These are phyloP conservation scores for Drosophila kambysellisi DNA, from an alignment of 2,888 invertebrate genomes.

Conservation along the genomic window DNA sequence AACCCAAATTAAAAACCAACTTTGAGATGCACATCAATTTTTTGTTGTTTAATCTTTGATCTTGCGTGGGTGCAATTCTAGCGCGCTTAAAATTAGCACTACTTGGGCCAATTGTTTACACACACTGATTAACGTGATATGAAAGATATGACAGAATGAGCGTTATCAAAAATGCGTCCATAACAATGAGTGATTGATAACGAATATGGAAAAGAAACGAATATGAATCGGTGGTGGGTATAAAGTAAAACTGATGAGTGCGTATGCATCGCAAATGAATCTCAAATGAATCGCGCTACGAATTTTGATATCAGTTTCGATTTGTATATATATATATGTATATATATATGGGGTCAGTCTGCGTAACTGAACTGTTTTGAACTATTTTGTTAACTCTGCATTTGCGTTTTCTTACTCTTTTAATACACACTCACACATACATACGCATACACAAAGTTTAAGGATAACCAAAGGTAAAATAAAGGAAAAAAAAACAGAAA, in stretches of 20 bases:
- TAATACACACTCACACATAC: slow-evolving; percentile 42
- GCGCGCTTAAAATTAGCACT: slow-evolving; percentile 62
- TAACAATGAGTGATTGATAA: slow-evolving; percentile 17
- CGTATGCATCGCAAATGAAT: slow-evolving; percentile 26
- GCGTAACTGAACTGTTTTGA: slow-evolving; percentile 4
- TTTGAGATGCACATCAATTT: slow-evolving; percentile 57
- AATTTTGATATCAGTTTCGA: slow-evolving; percentile 11
- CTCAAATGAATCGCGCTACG: background rate
- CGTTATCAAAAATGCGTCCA: slow-evolving; percentile 54
- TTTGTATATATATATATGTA: background rate
- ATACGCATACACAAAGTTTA: slow-evolving; percentile 32
- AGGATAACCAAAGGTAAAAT: slow-evolving; percentile 18
- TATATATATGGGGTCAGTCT: slow-evolving; percentile 12
- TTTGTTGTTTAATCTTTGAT: background rate
- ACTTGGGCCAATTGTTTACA: slow-evolving; percentile 65
- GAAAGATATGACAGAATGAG: slow-evolving; percentile 55
- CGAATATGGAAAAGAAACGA: slow-evolving; percentile 1
- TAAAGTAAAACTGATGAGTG: slow-evolving; percentile 21
- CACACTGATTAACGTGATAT: slow-evolving; percentile 51
- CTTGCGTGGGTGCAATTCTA: slow-evolving; percentile 66
- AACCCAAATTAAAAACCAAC: background rate
- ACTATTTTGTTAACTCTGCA: slow-evolving; percentile 61
- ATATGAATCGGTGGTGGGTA: background rate
- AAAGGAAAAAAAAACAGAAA: slow-evolving; percentile 11
- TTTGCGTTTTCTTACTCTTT: slow-evolving; percentile 32